phyloP scores from a whole-genome alignment of 2,797 vertebrate species.

The Eulemur coronatus region DNA sequence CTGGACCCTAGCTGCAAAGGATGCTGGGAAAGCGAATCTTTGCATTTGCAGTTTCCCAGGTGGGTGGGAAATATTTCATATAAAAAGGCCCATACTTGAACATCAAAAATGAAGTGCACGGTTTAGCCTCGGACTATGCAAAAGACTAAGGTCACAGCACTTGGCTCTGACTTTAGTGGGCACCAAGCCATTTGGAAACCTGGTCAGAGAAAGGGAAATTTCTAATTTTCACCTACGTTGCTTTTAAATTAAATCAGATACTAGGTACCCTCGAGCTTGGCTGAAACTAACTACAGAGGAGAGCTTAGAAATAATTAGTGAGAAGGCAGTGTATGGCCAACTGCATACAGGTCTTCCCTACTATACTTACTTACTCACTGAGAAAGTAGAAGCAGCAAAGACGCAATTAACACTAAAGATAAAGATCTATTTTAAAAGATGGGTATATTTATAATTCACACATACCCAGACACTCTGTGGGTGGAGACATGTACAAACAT shows the following conservation, averaged over 20 bases:
- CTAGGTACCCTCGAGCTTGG: not conserved
- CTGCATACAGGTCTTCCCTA: not conserved
- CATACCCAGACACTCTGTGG: constrained; percentile 51
- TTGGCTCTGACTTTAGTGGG: not conserved
- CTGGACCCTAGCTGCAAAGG: not conserved
- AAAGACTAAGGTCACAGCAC: not conserved
- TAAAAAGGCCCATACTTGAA: not conserved
- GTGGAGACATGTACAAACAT: constrained; percentile 6
- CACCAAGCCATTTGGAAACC: not conserved
- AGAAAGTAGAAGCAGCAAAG: constrained; percentile 41
- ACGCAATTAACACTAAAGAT: constrained; percentile 54
- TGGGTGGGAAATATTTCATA: not conserved
- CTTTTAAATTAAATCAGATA: constrained; percentile 12
- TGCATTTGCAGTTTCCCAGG: not conserved
- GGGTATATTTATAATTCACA: constrained; percentile 57
- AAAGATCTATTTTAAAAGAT: constrained; percentile 64
- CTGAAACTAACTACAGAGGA: not conserved
- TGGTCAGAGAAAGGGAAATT: not conserved
- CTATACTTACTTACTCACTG: not conserved
- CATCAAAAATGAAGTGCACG: not conserved
- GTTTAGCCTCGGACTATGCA: not conserved
- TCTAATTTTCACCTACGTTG: not conserved
- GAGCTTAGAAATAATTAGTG: not conserved
- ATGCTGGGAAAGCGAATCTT: not conserved
- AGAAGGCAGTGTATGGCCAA: not conserved